Conservation (phyloP, 2,888 invertebrate species). For the Furcula furcula region DNA sequence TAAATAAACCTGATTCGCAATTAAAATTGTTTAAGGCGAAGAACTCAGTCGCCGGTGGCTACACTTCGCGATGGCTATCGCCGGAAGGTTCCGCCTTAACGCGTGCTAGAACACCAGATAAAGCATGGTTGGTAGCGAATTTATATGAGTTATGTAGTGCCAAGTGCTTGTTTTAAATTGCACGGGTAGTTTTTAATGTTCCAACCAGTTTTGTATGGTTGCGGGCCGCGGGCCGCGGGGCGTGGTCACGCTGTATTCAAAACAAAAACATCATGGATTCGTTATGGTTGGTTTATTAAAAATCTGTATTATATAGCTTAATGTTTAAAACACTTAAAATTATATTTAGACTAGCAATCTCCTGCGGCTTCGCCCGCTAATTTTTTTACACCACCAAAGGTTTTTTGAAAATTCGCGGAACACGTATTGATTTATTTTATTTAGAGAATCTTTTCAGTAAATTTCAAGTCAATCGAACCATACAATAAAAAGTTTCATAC, state of each 20-base stretch:
- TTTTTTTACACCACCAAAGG: too few relatives aligned
- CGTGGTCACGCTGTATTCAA: conserved; percentile 16
- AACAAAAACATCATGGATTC: conserved; percentile 7
- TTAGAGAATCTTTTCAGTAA: too few relatives aligned
- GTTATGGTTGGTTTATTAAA: too few relatives aligned
- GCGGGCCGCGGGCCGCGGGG: conserved; percentile 28
- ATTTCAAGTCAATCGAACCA: too few relatives aligned
- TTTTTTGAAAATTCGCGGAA: too few relatives aligned
- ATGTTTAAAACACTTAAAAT: too few relatives aligned
- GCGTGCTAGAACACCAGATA: conserved; percentile 56
- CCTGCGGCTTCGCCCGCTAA: too few relatives aligned
- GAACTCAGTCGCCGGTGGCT: conserved; percentile 56
- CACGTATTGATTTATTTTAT: too few relatives aligned
- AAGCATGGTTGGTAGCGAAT: conserved; percentile 46
- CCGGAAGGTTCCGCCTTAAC: conserved; percentile 54
- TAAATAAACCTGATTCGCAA: conserved; percentile 62
- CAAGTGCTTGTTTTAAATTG: conserved; percentile 59
- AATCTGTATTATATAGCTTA: too few relatives aligned
- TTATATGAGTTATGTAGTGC: conserved; percentile 60
- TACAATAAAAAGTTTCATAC: too few relatives aligned
- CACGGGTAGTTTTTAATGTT: conserved; percentile 43
- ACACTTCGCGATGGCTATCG: conserved; percentile 70
- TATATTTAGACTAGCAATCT: too few relatives aligned
- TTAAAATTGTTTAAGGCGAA: conserved; percentile 61
- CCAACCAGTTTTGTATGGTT: conserved; percentile 28